Percentiles rank a stretch among this genome's conserved stretches.
These are phyloP conservation scores for Tetragnatha versicolor DNA, from an alignment of 1,140 invertebrate species.

Conservation along the genomic window DNA sequence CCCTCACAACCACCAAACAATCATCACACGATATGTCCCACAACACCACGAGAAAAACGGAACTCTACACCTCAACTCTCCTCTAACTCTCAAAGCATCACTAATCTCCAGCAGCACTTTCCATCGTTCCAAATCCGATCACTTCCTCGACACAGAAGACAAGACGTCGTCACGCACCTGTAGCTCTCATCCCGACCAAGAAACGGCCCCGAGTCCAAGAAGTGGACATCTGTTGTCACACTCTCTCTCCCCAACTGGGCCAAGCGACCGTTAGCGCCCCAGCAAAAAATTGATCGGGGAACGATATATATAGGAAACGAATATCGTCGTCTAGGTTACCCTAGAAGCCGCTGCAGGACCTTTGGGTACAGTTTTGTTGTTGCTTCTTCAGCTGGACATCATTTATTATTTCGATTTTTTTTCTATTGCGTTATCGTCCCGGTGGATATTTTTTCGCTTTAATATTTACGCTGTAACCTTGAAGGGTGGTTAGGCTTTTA, in stretches of 20 bases:
- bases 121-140: too few relatives aligned
- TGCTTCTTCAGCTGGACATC: neutral
- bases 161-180: slow-evolving; percentile 40
- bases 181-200: slow-evolving; percentile 1
- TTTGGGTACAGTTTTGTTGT: neutral
- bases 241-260: slow-evolving; percentile 13
- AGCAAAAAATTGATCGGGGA: slow-evolving; percentile 51
- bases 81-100: too few relatives aligned
- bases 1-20: too few relatives aligned
- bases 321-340: slow-evolving; percentile 48
- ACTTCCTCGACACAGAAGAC: too few relatives aligned
- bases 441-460: slow-evolving; percentile 9
- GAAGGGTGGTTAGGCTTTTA: slow-evolving; percentile 14
- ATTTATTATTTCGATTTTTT: neutral
- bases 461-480: slow-evolving; percentile 19
- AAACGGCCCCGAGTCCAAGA: slow-evolving; percentile 18
- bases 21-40: too few relatives aligned
- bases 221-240: slow-evolving; percentile 49
- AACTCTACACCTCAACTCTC: too few relatives aligned
- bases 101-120: too few relatives aligned
- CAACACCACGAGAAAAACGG: too few relatives aligned
- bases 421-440: neutral
- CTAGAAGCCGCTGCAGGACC: neutral
- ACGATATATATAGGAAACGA: slow-evolving; percentile 41
- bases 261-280: neutral